Evolutionary conservation across 2,113 vertebrate species (phyloP).

Genomic region (Gobio gobio): DNA sequence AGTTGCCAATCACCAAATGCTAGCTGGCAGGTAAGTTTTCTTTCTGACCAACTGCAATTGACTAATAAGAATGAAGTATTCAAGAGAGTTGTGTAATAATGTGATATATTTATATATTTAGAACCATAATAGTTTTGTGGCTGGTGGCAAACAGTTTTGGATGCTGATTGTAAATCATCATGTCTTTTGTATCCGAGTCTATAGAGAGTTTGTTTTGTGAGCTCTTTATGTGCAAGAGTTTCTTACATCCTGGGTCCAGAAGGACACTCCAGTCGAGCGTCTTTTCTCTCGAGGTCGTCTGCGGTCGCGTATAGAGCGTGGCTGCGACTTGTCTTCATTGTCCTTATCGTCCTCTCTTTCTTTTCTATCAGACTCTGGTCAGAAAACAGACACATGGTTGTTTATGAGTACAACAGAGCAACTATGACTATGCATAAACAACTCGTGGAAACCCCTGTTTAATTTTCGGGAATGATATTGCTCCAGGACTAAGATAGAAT

Average conservation of each 20-base stretch:
- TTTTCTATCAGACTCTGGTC: constrained; percentile 85
- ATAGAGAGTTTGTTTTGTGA: background rate
- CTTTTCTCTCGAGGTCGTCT: constrained; percentile 95
- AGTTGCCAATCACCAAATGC: background rate
- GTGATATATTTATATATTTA: background rate
- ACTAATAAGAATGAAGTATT: background rate
- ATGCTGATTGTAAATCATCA: background rate
- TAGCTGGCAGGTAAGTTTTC: background rate
- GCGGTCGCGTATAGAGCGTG: constrained; percentile 94
- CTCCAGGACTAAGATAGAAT: background rate
- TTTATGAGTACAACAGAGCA: background rate
- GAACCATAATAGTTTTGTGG: background rate
- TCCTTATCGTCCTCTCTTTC: constrained; percentile 94
- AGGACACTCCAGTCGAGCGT: constrained; percentile 92
- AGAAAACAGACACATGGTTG: constrained; percentile 16
- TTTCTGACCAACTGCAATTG: background rate
- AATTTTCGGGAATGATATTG: background rate
- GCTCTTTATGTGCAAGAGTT: background rate
- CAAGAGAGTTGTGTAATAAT: background rate
- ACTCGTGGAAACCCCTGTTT: background rate
- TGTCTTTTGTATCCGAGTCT: background rate
- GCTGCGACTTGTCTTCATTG: constrained; percentile 92
- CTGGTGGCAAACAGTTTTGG: background rate
- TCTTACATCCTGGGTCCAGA: constrained; percentile 91
- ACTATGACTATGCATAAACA: too few relatives aligned